A percentile compares a stretch with the other conserved stretches of the same genome.
Conservation (phyloP, 2,888 invertebrate genomes). For the Harpalus rufipes region DNA sequence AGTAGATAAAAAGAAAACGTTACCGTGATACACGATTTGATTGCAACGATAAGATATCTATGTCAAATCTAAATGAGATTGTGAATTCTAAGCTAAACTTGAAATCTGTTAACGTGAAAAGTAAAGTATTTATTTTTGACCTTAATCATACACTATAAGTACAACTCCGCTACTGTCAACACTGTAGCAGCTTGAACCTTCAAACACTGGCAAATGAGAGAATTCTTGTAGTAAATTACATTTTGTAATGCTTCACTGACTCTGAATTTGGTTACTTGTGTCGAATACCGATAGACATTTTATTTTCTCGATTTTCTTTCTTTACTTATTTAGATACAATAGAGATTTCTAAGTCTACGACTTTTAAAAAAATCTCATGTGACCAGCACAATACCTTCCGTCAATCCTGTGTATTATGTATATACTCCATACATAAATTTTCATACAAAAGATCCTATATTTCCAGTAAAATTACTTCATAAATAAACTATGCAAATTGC, state of each 20-base stretch:
- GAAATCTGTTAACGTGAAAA: constrained; percentile 25
- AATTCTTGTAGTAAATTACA: constrained; percentile 22
- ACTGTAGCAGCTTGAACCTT: constrained; percentile 13
- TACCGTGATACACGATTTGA: not conserved
- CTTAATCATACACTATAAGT: constrained; percentile 11
- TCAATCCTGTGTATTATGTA: no score
- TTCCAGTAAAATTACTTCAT: no score
- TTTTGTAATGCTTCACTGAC: constrained; percentile 33
- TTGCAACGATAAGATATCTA: not conserved
- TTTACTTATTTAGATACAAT: not conserved
- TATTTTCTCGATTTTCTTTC: not conserved
- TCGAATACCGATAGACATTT: not conserved
- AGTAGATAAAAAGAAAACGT: not conserved
- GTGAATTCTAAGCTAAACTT: constrained; percentile 21
- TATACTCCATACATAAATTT: no score
- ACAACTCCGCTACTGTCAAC: not conserved
- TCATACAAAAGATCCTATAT: no score
- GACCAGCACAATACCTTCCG: no score
- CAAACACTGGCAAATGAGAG: not conserved
- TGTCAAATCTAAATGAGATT: constrained; percentile 11
- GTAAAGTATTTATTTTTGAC: constrained; percentile 19
- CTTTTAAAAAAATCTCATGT: no score
- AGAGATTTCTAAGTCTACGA: no score
- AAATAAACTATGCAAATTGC: no score
- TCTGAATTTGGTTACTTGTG: not conserved